Evolutionary conservation across 2,797 vertebrate genomes (phyloP).

Genomic region (Pangasius macronema): DNA sequence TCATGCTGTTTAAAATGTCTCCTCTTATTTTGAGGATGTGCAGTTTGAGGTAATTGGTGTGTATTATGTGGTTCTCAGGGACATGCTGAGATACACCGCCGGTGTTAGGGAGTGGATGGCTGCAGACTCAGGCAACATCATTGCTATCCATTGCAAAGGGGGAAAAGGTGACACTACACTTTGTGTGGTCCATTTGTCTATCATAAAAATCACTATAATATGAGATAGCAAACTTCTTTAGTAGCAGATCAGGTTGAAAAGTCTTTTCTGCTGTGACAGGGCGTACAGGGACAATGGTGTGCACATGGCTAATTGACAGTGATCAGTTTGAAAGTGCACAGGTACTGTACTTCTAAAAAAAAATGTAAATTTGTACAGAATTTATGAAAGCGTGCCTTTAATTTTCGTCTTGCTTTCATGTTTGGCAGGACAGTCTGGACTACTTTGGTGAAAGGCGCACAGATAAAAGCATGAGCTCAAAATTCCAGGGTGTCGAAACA

Average conservation of each 20-base stretch:
- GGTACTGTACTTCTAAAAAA: conserved; percentile 67
- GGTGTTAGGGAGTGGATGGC: conserved; percentile 87
- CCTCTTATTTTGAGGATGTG: background rate
- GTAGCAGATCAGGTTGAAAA: background rate
- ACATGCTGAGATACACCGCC: conserved; percentile 87
- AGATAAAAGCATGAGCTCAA: conserved; percentile 85
- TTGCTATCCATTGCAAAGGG: conserved; percentile 94
- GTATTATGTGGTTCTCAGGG: conserved; percentile 69
- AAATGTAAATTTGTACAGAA: background rate
- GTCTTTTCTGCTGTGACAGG: conserved; percentile 69
- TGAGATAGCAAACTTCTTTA: background rate
- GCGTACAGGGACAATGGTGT: conserved; percentile 92
- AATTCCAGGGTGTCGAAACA: conserved; percentile 96
- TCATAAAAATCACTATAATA: background rate
- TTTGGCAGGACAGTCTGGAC: conserved; percentile 84
- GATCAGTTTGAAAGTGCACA: conserved; percentile 88
- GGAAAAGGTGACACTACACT: conserved; percentile 81
- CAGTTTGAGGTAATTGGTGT: background rate
- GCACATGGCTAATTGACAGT: conserved; percentile 88
- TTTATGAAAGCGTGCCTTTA: background rate
- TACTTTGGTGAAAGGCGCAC: conserved; percentile 94
- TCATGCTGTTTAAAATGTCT: conserved; percentile 28
- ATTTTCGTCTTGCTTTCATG: background rate
- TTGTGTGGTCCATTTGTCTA: background rate
- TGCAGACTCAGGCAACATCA: conserved; percentile 79